These are phyloP conservation scores for Heterochromis multidens DNA, from an alignment of 2,113 vertebrate species.

Conservation along the genomic window DNA sequence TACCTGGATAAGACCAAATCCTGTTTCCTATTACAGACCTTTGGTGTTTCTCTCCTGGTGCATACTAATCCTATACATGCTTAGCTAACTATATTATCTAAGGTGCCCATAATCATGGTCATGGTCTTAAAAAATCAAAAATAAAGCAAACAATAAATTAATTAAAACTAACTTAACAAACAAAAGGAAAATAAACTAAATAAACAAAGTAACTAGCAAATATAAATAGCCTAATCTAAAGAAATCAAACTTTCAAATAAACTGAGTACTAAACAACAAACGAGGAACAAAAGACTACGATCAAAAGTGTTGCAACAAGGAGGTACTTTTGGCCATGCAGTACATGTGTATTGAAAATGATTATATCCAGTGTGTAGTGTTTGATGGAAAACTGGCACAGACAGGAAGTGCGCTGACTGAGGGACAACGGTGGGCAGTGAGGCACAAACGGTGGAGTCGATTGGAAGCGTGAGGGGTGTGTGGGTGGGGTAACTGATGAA, in stretches of 20 bases:
- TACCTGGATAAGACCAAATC: background rate
- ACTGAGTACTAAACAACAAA: too few species aligned
- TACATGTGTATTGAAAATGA: constrained; percentile 26
- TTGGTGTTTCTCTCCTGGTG: background rate
- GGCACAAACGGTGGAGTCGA: constrained; percentile 5
- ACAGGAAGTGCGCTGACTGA: constrained; percentile 20
- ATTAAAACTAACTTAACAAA: background rate
- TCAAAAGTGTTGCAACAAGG: too few species aligned
- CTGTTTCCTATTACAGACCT: background rate
- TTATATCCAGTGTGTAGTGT: constrained; percentile 50
- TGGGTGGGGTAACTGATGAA: background rate
- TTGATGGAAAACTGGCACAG: constrained; percentile 35
- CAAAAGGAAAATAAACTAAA: background rate
- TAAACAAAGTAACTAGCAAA: background rate
- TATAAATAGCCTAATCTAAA: too few species aligned
- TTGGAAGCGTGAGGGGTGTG: background rate
- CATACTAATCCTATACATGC: too few species aligned
- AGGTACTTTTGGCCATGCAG: background rate
- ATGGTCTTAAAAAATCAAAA: background rate
- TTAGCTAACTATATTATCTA: background rate
- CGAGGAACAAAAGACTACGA: too few species aligned
- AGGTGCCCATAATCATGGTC: background rate
- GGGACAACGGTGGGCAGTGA: background rate
- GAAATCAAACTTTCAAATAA: too few species aligned
- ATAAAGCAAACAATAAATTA: background rate